Conservation (phyloP, 2,888 invertebrate species). For the Chloroclystis v-ata region DNA sequence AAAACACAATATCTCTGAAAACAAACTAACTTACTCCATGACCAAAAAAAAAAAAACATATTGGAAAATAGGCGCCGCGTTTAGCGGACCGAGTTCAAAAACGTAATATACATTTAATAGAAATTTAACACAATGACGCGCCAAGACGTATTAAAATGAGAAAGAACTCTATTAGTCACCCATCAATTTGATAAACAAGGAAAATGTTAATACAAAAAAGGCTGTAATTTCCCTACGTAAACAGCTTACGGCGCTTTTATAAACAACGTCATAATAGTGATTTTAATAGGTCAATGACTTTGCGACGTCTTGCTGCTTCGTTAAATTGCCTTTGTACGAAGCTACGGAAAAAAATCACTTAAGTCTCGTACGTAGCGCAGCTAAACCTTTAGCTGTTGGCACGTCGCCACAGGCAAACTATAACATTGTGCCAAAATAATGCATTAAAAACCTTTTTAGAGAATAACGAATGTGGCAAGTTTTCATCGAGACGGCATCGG, state of each 20-base stretch:
- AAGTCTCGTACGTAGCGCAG: constrained; percentile 55
- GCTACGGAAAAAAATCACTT: constrained; percentile 69
- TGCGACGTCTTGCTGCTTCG: constrained; percentile 69
- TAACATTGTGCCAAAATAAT: constrained; percentile 71
- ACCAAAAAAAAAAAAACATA: too few relatives aligned
- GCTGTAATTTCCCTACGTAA: constrained; percentile 39
- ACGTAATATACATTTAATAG: too few relatives aligned
- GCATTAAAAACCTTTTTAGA: constrained; percentile 66
- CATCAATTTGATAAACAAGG: constrained; percentile 32
- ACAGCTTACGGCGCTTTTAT: constrained; percentile 47
- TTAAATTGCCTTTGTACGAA: constrained; percentile 58
- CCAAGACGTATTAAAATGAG: constrained; percentile 27
- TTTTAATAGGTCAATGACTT: constrained; percentile 63
- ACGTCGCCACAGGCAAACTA: constrained; percentile 52
- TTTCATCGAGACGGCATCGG: constrained; percentile 43
- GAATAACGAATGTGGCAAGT: constrained; percentile 58
- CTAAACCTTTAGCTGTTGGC: constrained; percentile 69
- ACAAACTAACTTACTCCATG: too few relatives aligned
- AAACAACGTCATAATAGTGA: constrained; percentile 61
- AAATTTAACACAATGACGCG: constrained; percentile 19
- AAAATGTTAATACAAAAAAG: constrained; percentile 38
- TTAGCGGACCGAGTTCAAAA: too few relatives aligned
- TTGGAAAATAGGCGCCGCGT: too few relatives aligned
- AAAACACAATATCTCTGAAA: too few relatives aligned
- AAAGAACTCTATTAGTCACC: constrained; percentile 32